Evolutionary conservation across 2,888 invertebrate genomes (phyloP), one percentile per base, ranked within the genome.

Genomic region (Pherbina coryleti): DNA sequence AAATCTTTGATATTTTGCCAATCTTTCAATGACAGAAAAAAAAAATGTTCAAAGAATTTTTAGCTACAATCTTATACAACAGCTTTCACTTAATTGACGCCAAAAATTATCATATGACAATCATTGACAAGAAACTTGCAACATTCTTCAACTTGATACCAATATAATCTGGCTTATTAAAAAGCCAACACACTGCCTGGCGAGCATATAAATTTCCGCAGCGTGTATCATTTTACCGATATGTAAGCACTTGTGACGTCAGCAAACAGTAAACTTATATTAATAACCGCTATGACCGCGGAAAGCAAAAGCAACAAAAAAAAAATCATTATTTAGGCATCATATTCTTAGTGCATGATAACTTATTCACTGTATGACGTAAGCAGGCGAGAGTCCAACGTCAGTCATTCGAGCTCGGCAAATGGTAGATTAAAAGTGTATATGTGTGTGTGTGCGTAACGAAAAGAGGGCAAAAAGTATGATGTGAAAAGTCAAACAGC

Each of bases 221-320:
- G 28, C 11, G 3, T 53, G 0, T 53, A 53, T 28, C 31, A 51
- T 17, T 53, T 44, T 49, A 17, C 34, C 73, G 34, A 37, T 53
- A 60, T 8, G 69, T n/a, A 57, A 75, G 19, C 60, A 14, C 72
- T 44, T 57, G 66, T 81, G 81, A 81, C 81, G 81, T 81, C 80
- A 80, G 60, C 64, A 78, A n/a, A 69, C 22, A 57, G 57, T 72
- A 17, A 44, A 17, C 60, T 37, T 37, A 19, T 22, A 11, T 28
- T 17, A 11, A 49, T n/a, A 25, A 51, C 51, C 17, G 31, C 22
- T 22, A 70, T 14, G 14, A 19, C 28, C 70, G 37, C 66, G 74
- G 62, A 64, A 73, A 72, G 55, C 8, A 34, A 17, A 64, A 76
- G 19, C 70, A 75, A 22, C 53, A 78, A 57, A 55, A 79, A 60